Conservation (phyloP, 2,113 vertebrate species). For the Eptesicus fuscus region DNA sequence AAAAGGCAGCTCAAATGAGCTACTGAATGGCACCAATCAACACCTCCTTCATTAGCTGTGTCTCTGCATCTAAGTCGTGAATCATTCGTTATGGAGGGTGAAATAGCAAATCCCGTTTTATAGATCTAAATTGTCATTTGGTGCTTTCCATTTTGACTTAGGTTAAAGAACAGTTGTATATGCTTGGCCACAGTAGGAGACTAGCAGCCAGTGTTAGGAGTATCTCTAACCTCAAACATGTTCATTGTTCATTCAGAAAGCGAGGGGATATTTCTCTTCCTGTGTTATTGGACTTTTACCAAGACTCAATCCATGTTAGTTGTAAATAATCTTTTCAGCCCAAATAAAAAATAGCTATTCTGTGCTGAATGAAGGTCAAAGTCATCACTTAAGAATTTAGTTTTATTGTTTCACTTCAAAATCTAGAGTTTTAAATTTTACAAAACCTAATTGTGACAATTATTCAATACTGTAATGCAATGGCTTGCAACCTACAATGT, state of each 20-base stretch:
- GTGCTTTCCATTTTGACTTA: slow-evolving; percentile 75
- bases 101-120: slow-evolving; percentile 57
- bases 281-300: slow-evolving; percentile 91
- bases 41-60: slow-evolving; percentile 52
- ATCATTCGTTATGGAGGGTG: slow-evolving; percentile 44
- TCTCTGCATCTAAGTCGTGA: slow-evolving; percentile 58
- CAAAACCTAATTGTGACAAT: slow-evolving; percentile 77
- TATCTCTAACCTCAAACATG: slow-evolving; percentile 58
- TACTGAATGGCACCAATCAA: slow-evolving; percentile 66
- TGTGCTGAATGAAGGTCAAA: slow-evolving; percentile 93
- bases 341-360: slow-evolving; percentile 87
- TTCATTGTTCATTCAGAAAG: slow-evolving; percentile 69
- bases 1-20: slow-evolving; percentile 36
- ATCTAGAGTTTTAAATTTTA: slow-evolving; percentile 81
- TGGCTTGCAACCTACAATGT: slow-evolving; percentile 82
- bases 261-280: slow-evolving; percentile 88
- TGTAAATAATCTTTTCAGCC: slow-evolving; percentile 97
- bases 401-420: slow-evolving; percentile 86
- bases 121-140: slow-evolving; percentile 68
- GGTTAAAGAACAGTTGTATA: slow-evolving; percentile 49
- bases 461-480: slow-evolving; percentile 81
- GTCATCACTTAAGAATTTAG: slow-evolving; percentile 95
- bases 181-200: slow-evolving; percentile 57
- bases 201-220: slow-evolving; percentile 45
- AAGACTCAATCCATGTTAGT: slow-evolving; percentile 90